A percentile compares a stretch with the other conserved stretches of the same genome.
Evolutionary conservation across 2,888 invertebrate species (phyloP).

Genomic region (Eristalis pertinax): DNA sequence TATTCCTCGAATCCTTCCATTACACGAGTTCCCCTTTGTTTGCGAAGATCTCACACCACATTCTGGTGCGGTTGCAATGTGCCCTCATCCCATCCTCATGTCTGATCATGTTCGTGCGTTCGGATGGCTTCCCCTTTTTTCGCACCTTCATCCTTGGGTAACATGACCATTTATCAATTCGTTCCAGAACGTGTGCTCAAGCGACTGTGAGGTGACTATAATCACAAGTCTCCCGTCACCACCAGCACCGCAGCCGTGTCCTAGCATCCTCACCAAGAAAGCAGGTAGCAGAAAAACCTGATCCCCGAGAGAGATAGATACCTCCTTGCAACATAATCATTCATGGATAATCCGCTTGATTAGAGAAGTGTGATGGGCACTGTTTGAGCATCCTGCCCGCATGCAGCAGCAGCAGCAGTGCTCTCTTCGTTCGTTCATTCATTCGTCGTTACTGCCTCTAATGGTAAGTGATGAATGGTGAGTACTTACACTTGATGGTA

Average conservation of each 20-base stretch:
- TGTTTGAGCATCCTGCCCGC: neutral
- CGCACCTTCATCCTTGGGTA: conserved; percentile 62
- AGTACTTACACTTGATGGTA: conserved; percentile 72
- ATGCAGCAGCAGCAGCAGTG: too few species aligned
- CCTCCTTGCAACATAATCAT: conserved; percentile 68
- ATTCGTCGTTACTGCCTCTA: conserved; percentile 30
- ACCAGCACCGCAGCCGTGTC: neutral
- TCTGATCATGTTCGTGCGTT: too few species aligned
- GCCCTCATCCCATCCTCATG: too few species aligned
- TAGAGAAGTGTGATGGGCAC: conserved; percentile 56
- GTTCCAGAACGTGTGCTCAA: neutral
- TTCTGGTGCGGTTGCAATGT: conserved; percentile 12
- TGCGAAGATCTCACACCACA: too few species aligned
- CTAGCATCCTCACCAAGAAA: neutral
- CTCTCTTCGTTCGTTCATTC: neutral
- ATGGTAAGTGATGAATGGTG: conserved; percentile 68
- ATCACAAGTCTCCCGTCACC: conserved; percentile 55
- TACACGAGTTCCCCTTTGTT: too few species aligned
- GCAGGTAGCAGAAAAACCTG: conserved; percentile 1
- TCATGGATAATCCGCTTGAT: conserved; percentile 71
- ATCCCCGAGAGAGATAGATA: conserved; percentile 18
- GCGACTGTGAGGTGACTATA: conserved; percentile 53
- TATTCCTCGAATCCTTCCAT: conserved; percentile 59
- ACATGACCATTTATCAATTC: conserved; percentile 66
- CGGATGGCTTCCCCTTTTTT: conserved; percentile 43